Base-by-base conservation (phyloP, 1,140 invertebrate species). In the Brachionus rubens region DNA sequence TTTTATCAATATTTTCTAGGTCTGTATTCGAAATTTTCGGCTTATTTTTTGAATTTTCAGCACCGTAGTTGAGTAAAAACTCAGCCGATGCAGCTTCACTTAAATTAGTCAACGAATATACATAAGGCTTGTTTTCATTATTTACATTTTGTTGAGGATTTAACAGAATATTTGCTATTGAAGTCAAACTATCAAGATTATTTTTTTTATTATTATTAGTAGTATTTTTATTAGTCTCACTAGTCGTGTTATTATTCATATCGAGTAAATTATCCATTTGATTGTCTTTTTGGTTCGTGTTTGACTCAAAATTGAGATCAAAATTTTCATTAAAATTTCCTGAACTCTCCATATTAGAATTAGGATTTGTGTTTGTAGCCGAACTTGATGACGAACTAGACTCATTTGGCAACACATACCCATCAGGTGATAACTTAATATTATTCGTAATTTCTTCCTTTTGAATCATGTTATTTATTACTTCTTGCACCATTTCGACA, bases 401-500 rank as follows among this genome's bases (percentile, higher is more conserved):
- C 16, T 65, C 16, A 65, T 26, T 65, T 24, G 59, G 30, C 9
- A 43, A 14, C 21, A 43, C 43, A 41, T 21, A 65, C 2, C 19
- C 36, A 9, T 41, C 6, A 1, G 59, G 59, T 24, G 59, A 43
- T 14, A 65, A 46, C 24, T 65, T 72, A 1, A 12, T 54, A 14
- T 21, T n/a, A n/a, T n/a, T n/a, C n/a, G n/a, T n/a, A n/a, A n/a
- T 72, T 21, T 72, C 68, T 50, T 72, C 68, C 14, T 72, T 72
- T 72, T 72, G 46, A 3, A 50, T 40, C 46, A 72, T 72, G n/a
- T 72, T 41, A 19, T 72, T 50, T 14, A 72, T 72, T 26, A 72
- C 46, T 26, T 72, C 68, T 36, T 72, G 68, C 5, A 72, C 68
- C 68, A 72, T 72, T n/a, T 72, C 68, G 9, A 72, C 68, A 26